Conservation (phyloP, 2,113 vertebrate genomes). For the Rhombomys opimus region DNA sequence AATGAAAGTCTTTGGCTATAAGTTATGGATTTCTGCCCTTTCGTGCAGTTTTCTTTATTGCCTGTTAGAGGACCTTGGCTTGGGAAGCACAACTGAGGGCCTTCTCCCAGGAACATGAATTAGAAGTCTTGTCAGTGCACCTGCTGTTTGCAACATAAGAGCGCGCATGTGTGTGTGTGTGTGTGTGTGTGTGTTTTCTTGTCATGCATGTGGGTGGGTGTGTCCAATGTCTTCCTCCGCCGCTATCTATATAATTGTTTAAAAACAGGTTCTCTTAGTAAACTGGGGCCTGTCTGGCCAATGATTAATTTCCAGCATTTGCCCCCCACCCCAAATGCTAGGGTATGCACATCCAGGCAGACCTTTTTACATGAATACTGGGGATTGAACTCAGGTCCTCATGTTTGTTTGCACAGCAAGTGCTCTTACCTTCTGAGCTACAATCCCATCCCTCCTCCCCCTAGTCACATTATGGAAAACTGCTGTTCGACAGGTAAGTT, state of each 20-base stretch:
- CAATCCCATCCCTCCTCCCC: no score
- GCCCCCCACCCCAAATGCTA: no score
- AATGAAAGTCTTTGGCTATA: conserved; percentile 20
- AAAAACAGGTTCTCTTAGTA: not conserved
- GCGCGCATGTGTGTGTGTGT: not conserved
- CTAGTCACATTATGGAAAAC: not conserved
- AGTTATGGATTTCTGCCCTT: conserved; percentile 32
- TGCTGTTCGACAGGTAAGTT: not conserved
- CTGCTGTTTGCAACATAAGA: not conserved
- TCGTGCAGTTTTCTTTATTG: not conserved
- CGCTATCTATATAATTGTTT: not conserved
- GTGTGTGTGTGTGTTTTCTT: not conserved
- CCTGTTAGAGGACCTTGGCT: not conserved
- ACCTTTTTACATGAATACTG: not conserved
- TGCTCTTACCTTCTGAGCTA: not conserved
- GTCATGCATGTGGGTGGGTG: not conserved
- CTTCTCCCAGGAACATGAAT: not conserved
- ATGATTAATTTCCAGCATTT: not conserved
- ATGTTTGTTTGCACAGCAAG: not conserved
- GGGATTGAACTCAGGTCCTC: not conserved
- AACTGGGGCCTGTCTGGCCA: not conserved
- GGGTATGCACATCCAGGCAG: not conserved
- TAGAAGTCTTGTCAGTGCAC: no score
- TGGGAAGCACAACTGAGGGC: not conserved
- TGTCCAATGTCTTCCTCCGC: not conserved